A percentile compares a stretch with the other conserved stretches of the same genome.
These are phyloP conservation scores for Tenrec ecaudatus DNA, from an alignment of 2,113 vertebrate species.

Conservation along the genomic window DNA sequence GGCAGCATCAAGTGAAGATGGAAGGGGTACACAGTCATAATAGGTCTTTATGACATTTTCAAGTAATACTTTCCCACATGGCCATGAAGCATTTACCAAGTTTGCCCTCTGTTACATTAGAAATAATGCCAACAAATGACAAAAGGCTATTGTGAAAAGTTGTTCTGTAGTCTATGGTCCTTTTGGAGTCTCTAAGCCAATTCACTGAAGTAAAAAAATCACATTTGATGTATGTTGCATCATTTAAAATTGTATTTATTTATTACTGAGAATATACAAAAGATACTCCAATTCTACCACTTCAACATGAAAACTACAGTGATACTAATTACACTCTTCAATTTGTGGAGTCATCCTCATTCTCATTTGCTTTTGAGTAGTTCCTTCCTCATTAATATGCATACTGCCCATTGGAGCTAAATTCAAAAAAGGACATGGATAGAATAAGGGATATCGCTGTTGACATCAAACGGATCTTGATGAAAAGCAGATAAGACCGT, in stretches of 20 bases:
- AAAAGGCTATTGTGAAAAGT: not conserved
- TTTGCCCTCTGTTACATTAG: not conserved
- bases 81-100: too few relatives aligned
- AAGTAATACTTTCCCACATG: too few relatives aligned
- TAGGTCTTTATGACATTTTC: too few relatives aligned
- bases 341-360: not conserved
- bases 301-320: not conserved
- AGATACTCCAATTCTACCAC: not conserved
- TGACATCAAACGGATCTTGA: too few relatives aligned
- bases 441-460: too few relatives aligned
- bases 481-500: too few relatives aligned
- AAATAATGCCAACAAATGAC: constrained; percentile 45
- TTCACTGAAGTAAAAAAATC: constrained; percentile 30
- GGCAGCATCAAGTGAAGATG: too few relatives aligned
- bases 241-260: not conserved
- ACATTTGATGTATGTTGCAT: not conserved
- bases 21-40: too few relatives aligned
- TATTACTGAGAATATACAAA: not conserved
- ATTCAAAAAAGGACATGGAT: too few relatives aligned
- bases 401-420: not conserved
- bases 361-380: not conserved
- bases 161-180: not conserved
- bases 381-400: not conserved
- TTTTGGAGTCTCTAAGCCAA: not conserved
- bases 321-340: not conserved